Evolutionary conservation across 1,140 invertebrate genomes (phyloP).

Genomic region (Pemphigus obesinymphae): DNA sequence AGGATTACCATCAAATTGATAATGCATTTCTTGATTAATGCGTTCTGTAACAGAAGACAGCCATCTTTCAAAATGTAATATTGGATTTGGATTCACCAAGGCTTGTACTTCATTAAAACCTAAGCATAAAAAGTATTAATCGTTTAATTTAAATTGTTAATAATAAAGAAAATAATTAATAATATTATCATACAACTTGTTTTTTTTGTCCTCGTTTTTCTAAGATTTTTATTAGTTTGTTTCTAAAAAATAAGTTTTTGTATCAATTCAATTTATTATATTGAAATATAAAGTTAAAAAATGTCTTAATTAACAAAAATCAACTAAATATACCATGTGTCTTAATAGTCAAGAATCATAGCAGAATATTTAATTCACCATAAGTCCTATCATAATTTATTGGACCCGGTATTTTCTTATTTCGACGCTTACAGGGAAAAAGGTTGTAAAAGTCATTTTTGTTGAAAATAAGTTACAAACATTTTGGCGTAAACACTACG

Average conservation of each 20-base stretch:
- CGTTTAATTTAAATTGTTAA: neutral
- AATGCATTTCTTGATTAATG: slow-evolving; percentile 76
- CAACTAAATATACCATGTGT: neutral
- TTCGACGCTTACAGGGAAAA: too few relatives aligned
- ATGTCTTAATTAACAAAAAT: neutral
- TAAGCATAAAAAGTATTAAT: neutral
- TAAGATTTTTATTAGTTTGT: neutral
- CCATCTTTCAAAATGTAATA: slow-evolving; percentile 64
- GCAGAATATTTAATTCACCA: neutral
- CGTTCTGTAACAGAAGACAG: slow-evolving; percentile 68
- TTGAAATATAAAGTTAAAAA: too few relatives aligned
- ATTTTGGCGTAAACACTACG: too few relatives aligned
- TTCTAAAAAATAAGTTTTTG: neutral
- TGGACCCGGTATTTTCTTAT: too few relatives aligned
- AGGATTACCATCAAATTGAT: slow-evolving; percentile 65
- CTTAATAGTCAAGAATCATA: neutral
- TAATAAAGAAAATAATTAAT: neutral
- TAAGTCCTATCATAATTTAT: too few relatives aligned
- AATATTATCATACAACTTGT: slow-evolving; percentile 2
- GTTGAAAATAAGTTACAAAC: too few relatives aligned
- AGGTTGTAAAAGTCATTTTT: too few relatives aligned
- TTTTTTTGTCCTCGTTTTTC: neutral
- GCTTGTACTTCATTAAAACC: neutral
- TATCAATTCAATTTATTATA: neutral
- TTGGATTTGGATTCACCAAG: slow-evolving; percentile 46